Conservation (phyloP, 2,888 invertebrate species). For the Iphiclides podalirius region DNA sequence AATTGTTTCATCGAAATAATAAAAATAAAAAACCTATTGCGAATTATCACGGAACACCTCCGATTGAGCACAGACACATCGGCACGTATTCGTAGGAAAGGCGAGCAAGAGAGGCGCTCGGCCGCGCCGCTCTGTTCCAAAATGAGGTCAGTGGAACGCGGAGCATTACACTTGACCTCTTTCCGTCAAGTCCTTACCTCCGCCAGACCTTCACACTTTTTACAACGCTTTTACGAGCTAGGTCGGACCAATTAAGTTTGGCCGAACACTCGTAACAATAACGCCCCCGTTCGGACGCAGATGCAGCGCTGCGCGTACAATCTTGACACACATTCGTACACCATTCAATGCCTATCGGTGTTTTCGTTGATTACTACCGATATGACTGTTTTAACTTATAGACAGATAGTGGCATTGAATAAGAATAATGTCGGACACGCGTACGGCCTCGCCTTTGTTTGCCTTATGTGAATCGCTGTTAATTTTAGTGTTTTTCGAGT, state of each 20-base stretch:
- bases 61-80: not conserved
- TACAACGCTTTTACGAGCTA: constrained; percentile 77
- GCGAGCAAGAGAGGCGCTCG: constrained; percentile 50
- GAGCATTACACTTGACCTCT: constrained; percentile 79
- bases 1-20: no score
- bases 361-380: constrained; percentile 40
- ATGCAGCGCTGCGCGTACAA: constrained; percentile 47
- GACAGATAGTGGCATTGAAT: constrained; percentile 19
- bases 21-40: no score
- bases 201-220: constrained; percentile 78
- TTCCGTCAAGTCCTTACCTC: constrained; percentile 77
- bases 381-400: constrained; percentile 24
- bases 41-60: no score
- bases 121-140: constrained; percentile 51
- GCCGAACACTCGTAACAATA: constrained; percentile 61
- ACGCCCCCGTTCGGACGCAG: constrained; percentile 47
- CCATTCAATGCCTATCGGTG: constrained; percentile 61
- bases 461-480: constrained; percentile 13
- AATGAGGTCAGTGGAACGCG: constrained; percentile 79
- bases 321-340: constrained; percentile 69
- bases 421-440: constrained; percentile 22
- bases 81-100: constrained; percentile 67
- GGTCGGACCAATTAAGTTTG: constrained; percentile 76
- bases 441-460: constrained; percentile 22
- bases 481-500: no score